Conservation (phyloP, 2,797 vertebrate species). For the Pampus argenteus region DNA sequence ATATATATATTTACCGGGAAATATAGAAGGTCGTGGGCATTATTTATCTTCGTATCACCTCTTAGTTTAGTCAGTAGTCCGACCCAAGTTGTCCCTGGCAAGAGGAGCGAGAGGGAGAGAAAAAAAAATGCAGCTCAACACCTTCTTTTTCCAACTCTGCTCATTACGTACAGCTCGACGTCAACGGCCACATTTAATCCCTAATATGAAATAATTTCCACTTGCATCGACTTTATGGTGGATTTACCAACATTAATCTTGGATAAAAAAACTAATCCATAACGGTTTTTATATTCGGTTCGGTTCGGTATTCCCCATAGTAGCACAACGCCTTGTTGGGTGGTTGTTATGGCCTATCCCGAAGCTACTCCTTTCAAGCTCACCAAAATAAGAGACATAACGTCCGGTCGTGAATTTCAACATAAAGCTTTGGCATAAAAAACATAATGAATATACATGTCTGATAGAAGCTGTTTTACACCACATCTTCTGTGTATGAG, state of each 20-base stretch:
- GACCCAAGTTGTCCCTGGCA: conserved; percentile 81
- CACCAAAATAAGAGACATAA: rapidly evolving
- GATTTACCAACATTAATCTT: conserved; percentile 39
- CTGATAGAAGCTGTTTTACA: background rate
- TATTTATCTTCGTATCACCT: conserved; percentile 46
- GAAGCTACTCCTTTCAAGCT: conserved; percentile 45
- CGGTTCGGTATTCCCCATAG: conserved; percentile 75
- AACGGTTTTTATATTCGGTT: conserved; percentile 64
- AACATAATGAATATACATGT: rapidly evolving
- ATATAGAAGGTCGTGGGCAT: conserved; percentile 33
- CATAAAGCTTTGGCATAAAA: conserved; percentile 7
- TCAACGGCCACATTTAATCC: conserved; percentile 63
- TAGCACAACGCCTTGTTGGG: conserved; percentile 79
- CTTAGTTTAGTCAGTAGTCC: conserved; percentile 64
- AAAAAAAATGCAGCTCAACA: conserved; percentile 81
- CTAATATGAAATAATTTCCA: conserved; percentile 36
- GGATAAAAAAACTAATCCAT: conserved; percentile 54
- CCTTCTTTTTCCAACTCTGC: conserved; percentile 84
- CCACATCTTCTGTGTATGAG: rapidly evolving
- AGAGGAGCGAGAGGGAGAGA: conserved; percentile 59
- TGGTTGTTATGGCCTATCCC: conserved; percentile 83
- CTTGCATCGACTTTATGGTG: conserved; percentile 70
- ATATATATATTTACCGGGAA: conserved; percentile 70
- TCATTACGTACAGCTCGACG: conserved; percentile 83
- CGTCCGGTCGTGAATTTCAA: conserved; percentile 52